Evolutionary conservation across 2,888 invertebrate genomes (phyloP), one percentile per base, ranked within the genome.

Genomic region (Rugalucina vietnamica): DNA sequence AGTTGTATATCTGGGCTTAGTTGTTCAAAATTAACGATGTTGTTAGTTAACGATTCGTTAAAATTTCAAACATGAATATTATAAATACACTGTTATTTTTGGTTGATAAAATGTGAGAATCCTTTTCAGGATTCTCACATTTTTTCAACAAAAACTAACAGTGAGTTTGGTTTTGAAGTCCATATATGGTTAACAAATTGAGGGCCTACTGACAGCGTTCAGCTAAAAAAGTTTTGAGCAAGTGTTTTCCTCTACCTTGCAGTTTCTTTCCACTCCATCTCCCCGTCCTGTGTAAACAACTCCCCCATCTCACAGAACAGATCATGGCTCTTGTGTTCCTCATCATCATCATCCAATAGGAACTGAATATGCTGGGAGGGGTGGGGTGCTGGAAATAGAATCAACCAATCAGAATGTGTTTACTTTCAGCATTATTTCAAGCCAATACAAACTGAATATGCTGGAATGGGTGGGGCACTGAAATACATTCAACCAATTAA

Each of bases 291-390:
- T 0, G 90, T 88, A 86, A 97, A 97, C 92, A 99, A 82, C 93
- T 99, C 99, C 93, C 98, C 98, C 98, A 99, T 98, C 96, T 99
- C 99, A 81, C 98, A 98, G 96, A 99, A 99, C 43, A 93, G 82
- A 0, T 99, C 99, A 95, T 99, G 99, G 14, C 98, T 97, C 94
- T 97, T 97, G 85, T 93, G 93, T 49, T 92, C 92, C 21, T 93
- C 94, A 95, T 82, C 96, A 96, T 95, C 98, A 89, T 97, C 97
- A 87, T 97, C 97, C 84, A 99, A 96, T 93, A 99, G 98, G 95
- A 99, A 99, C 96, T 99, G 99, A 76, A 99, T 99, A 93, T 99
- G 96, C 95, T 99, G 98, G 74, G 99, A 97, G 24, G 99, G 99
- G 5, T 93, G 93, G 24, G 93, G 88, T 43, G 90, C 92, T 90